Base-by-base conservation (phyloP, 1,140 invertebrate species). In the Musca domestica region DNA sequence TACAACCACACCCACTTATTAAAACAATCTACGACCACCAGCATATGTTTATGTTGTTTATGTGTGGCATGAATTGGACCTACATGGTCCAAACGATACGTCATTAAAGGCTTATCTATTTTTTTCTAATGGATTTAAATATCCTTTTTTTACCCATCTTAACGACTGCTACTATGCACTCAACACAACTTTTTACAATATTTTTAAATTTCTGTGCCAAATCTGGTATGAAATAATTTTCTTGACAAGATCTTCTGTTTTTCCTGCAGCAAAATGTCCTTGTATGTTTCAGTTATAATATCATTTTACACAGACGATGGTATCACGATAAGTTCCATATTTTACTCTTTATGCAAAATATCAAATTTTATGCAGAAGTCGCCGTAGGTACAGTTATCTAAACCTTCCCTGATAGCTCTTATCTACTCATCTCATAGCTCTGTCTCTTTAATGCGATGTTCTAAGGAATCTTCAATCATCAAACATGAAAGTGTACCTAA, bases 31-130 rank as follows among this genome's bases (percentile, higher is more conserved):
- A 80, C 54, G 10, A 61, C 14, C 6, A 61, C 54, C 1, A 84
- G 74, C 4, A 84, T 74, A 69, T 83, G 72, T 15, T 78, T 76
- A 65, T 84, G 83, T 15, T 70, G 67, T 51, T 84, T 84, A 7
- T 70, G 71, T 0, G 80, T 80, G 10, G 69, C 56, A 22, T 69
- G 63, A 9, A 83, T 48, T n/a, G n/a, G n/a, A n/a, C n/a, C n/a
- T n/a, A n/a, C n/a, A 54, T 69, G 68, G 49, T 72, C 68, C 15
- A 73, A 25, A 67, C 71, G 70, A 3, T 68, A 71, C 1, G 76
- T 77, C 15, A 30, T 25, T 10, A 80, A 67, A 6, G 80, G 74
- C 1, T 63, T 27, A 23, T 74, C 73, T 10, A 66, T n/a, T 71
- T 64, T 76, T 82, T 1, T 72, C 70, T 6, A 82, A 73, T 0